Evolutionary conservation across 2,888 invertebrate species (phyloP).

Genomic region (Netelia inedita): DNA sequence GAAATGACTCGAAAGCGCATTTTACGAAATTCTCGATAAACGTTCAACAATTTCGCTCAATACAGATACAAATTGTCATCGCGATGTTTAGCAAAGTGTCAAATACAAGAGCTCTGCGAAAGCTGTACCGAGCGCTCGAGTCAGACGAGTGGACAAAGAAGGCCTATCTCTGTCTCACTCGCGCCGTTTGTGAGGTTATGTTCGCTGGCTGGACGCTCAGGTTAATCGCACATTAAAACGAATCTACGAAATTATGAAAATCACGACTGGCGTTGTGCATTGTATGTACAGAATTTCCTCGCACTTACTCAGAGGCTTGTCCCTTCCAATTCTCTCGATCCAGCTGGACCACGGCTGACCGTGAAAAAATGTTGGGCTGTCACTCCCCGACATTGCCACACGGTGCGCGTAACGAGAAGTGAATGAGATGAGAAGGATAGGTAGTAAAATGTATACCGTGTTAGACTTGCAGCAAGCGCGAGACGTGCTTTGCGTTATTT

Average conservation of each 20-base stretch:
- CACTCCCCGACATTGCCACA: constrained; percentile 84
- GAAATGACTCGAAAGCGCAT: not conserved
- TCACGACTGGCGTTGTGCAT: constrained; percentile 19
- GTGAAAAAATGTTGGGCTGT: constrained; percentile 85
- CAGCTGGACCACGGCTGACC: constrained; percentile 85
- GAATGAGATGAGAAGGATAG: constrained; percentile 62
- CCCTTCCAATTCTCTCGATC: constrained; percentile 84
- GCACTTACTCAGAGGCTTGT: constrained; percentile 84
- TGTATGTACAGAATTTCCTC: not conserved
- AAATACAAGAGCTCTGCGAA: not conserved
- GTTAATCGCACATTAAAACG: constrained; percentile 36
- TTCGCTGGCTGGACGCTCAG: constrained; percentile 66
- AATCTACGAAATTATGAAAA: constrained; percentile 45
- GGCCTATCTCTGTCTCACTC: constrained; percentile 6
- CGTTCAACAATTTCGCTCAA: not conserved
- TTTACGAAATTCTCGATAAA: not conserved
- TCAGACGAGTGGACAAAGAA: constrained; percentile 60
- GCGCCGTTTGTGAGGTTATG: constrained; percentile 71
- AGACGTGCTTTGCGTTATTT: not conserved
- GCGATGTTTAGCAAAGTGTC: not conserved
- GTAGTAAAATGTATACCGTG: constrained; percentile 1
- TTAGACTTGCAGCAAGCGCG: not conserved
- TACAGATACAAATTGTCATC: not conserved
- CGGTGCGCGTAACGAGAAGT: constrained; percentile 68
- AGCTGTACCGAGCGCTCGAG: constrained; percentile 17